Conservation (phyloP, 2,797 vertebrate species). For the Sciurus vulgaris region DNA sequence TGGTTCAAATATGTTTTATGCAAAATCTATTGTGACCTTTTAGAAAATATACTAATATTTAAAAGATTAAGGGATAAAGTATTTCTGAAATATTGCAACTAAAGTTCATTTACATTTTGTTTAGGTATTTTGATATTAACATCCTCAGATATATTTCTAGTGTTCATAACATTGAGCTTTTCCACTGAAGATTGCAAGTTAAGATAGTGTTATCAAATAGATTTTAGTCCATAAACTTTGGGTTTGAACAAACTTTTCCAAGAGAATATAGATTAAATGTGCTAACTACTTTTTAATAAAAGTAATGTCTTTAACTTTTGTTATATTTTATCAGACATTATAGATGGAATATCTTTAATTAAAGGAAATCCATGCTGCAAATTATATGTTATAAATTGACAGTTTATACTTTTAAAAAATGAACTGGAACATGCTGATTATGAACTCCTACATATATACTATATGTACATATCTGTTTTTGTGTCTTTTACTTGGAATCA, state of each 20-base stretch:
- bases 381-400: neutral
- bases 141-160: neutral
- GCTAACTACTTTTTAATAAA: neutral
- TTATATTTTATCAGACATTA: neutral
- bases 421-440: neutral
- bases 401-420: conserved; percentile 22
- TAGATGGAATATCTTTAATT: neutral
- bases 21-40: neutral
- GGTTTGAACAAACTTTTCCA: conserved; percentile 1
- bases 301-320: neutral
- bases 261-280: neutral
- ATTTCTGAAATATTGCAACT: neutral
- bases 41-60: neutral
- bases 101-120: neutral
- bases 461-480: neutral
- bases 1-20: conserved; percentile 11
- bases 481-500: conserved; percentile 22
- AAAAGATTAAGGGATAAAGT: neutral
- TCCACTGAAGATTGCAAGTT: neutral
- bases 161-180: conserved; percentile 17
- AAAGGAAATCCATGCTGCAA: neutral
- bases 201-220: neutral
- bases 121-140: neutral
- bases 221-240: neutral
- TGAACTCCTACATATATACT: neutral